phyloP scores from a whole-genome alignment of 2,113 vertebrate species.

The Quiscalus mexicanus region DNA sequence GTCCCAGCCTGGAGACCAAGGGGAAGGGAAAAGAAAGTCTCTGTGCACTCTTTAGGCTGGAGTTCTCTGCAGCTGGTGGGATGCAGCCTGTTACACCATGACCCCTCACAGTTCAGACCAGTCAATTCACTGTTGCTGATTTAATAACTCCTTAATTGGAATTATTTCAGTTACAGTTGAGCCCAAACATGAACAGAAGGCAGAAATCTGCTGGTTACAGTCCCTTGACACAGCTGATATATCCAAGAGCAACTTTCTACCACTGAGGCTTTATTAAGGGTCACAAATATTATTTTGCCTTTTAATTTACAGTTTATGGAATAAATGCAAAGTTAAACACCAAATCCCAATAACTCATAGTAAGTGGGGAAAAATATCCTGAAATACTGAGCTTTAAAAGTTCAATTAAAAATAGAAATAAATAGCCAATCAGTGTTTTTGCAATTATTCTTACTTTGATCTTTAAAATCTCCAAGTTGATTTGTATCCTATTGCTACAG shows the following conservation, averaged over 20 bases:
- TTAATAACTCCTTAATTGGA: not conserved
- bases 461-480: conserved; percentile 33
- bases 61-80: not conserved
- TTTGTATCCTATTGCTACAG: not conserved
- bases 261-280: not conserved
- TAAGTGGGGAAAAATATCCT: not conserved
- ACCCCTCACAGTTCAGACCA: not conserved
- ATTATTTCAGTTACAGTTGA: not conserved
- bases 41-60: not conserved
- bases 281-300: not conserved
- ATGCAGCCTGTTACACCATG: not conserved
- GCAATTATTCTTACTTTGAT: conserved; percentile 48
- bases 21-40: not conserved
- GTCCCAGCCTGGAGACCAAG: not conserved
- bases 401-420: conserved; percentile 40
- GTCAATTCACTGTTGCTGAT: not conserved
- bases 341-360: not conserved
- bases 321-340: conserved; percentile 10
- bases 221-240: not conserved
- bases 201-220: not conserved
- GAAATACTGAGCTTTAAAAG: conserved; percentile 17
- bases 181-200: not conserved
- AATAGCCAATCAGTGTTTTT: not conserved
- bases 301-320: not conserved
- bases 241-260: not conserved